Percentiles rank a stretch among this genome's conserved stretches.
These are phyloP conservation scores for Tipula lateralis DNA, from an alignment of 2,888 invertebrate genomes.

Conservation along the genomic window DNA sequence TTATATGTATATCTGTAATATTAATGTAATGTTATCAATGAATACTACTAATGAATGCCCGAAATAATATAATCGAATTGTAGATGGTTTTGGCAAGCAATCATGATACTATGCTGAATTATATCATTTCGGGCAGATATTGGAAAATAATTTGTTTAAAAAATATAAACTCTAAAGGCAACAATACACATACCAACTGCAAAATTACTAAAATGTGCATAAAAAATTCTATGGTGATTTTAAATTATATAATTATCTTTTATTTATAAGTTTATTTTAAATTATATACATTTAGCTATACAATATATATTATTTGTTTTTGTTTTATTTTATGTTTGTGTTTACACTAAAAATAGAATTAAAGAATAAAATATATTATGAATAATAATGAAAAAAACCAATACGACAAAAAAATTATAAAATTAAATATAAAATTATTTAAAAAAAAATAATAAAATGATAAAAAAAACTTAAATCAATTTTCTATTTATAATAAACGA, in stretches of 20 bases:
- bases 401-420: neutral
- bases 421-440: neutral
- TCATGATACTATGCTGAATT: too few species aligned
- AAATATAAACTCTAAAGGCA: neutral
- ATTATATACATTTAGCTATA: neutral
- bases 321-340: constrained; percentile 11
- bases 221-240: neutral
- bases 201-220: neutral
- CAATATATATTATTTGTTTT: neutral
- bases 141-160: too few species aligned
- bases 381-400: neutral
- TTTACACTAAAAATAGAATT: neutral
- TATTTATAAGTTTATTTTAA: constrained; percentile 11
- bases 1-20: neutral
- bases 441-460: neutral
- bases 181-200: neutral
- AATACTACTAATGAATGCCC: too few species aligned
- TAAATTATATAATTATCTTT: neutral
- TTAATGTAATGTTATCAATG: neutral
- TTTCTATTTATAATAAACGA: neutral
- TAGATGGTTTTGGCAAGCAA: too few species aligned
- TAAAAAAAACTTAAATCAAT: neutral
- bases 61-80: neutral
- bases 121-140: too few species aligned
- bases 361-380: neutral